Evolutionary conservation across 2,888 invertebrate genomes (phyloP), one percentile per base, ranked within the genome.

Genomic region (Buathra laborator): DNA sequence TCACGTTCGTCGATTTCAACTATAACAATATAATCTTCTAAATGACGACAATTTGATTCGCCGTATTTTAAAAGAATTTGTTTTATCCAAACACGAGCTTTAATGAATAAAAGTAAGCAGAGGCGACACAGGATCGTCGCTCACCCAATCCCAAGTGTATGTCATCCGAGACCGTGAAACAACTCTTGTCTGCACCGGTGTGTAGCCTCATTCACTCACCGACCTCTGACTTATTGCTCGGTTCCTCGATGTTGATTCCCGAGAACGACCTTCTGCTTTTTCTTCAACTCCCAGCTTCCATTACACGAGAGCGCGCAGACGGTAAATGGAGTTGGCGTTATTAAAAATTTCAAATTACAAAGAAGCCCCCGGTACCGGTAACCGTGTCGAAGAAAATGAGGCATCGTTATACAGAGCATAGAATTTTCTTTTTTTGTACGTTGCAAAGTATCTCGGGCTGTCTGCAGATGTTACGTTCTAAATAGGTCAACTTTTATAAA

Each of bases 331-430:
- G 77, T 77, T 64, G 84, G 84, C 81, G 84, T 84, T 84, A 84
- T 84, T 84, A 84, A 84, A 84, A 84, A 84, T 84, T 81, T 84
- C 66, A 78, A 81, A 84, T 84, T 81, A 84, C 70, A 84, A 78
- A 84, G 46, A 51, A 46, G 3, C 48, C 48, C 12, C 74, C 32
- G 48, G 81, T 80, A 72, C 74, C 32, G 48, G 81, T 80, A 72
- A 16, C 43, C 68, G 24, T 43, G 24, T 72, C 66, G 56, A 7
- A n/a, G 24, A 78, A 62, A 37, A 74, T 56, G 78, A 71, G 77
- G 16, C 77, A 74, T 75, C 74, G 64, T 74, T 78, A 48, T n/a
- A 12, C 19, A 74, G 48, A 68, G 66, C 76, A n/a, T 51, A 62
- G 43, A 71, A 72, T 84, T 81, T 51, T 53, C 12, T 37, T 37